These are phyloP conservation scores for Cyclina sinensis DNA, from an alignment of 1,140 invertebrate species.

Conservation along the genomic window DNA sequence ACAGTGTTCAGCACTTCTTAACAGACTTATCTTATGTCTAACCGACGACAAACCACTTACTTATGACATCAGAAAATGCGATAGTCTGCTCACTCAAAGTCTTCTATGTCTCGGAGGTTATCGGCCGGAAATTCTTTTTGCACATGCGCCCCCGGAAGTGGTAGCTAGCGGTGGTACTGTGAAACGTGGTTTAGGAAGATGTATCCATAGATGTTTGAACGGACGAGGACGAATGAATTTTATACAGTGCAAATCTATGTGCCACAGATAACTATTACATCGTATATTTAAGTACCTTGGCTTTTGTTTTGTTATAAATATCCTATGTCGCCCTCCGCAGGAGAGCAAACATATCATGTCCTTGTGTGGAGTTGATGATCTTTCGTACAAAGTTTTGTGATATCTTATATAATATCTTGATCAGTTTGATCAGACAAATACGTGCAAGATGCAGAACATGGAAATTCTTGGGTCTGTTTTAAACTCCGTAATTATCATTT, in stretches of 20 bases:
- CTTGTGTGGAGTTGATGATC: too few relatives aligned
- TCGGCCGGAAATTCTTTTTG: neutral
- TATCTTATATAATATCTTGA: too few relatives aligned
- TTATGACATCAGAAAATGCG: conserved; percentile 39
- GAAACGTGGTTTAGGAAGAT: conserved; percentile 70
- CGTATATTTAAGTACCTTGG: neutral
- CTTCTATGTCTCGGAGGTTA: conserved; percentile 24
- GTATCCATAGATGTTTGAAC: conserved; percentile 72
- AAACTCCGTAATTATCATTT: too few relatives aligned
- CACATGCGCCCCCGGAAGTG: conserved; percentile 18
- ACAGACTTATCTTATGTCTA: conserved; percentile 26
- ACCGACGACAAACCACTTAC: neutral
- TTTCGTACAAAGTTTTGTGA: too few relatives aligned
- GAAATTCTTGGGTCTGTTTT: too few relatives aligned
- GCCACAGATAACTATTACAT: conserved; percentile 58
- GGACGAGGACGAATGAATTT: conserved; percentile 71
- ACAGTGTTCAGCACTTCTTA: conserved; percentile 6
- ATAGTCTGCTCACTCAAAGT: conserved; percentile 14
- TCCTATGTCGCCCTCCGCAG: too few relatives aligned
- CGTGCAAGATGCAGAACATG: too few relatives aligned
- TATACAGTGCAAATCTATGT: conserved; percentile 77
- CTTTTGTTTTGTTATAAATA: too few relatives aligned
- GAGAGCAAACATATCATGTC: too few relatives aligned
- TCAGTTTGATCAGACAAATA: too few relatives aligned
- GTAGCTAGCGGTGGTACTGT: neutral